Conservation (phyloP, 1,140 invertebrate genomes). For the Yoshiicerus persimilis region DNA sequence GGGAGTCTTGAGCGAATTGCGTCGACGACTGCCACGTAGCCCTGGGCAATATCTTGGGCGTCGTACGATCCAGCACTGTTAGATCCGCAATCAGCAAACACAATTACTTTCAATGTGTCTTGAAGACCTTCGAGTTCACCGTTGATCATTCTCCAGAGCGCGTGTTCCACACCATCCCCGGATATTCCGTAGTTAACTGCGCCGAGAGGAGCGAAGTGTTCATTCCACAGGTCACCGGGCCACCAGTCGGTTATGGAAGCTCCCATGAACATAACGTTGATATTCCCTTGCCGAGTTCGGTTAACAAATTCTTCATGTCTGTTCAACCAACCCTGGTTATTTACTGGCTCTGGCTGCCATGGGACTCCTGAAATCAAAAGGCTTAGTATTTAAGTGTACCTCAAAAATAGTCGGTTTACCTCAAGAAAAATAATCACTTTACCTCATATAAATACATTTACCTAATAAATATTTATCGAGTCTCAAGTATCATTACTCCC, state of each 20-base stretch:
- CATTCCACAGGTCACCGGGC: background rate
- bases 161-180: background rate
- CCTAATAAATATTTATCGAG: too few relatives aligned
- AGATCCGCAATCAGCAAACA: slow-evolving; percentile 27
- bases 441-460: too few relatives aligned
- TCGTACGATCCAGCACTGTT: slow-evolving; percentile 5
- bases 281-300: background rate
- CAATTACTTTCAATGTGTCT: background rate
- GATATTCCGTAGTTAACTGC: slow-evolving; percentile 29
- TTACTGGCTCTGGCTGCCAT: background rate
- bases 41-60: background rate
- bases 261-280: background rate
- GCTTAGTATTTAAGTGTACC: too few relatives aligned
- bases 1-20: background rate
- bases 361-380: too few relatives aligned
- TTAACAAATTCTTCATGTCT: background rate
- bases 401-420: too few relatives aligned
- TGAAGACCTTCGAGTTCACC: slow-evolving; percentile 9
- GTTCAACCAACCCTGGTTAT: background rate
- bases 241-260: slow-evolving; percentile 10
- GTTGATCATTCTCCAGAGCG: slow-evolving; percentile 45
- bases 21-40: background rate
- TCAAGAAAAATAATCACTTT: too few relatives aligned
- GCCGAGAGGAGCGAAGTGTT: background rate
- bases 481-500: too few relatives aligned